phyloP scores from a whole-genome alignment of 2,113 vertebrate species.

The Chloropsis cyanopogon region DNA sequence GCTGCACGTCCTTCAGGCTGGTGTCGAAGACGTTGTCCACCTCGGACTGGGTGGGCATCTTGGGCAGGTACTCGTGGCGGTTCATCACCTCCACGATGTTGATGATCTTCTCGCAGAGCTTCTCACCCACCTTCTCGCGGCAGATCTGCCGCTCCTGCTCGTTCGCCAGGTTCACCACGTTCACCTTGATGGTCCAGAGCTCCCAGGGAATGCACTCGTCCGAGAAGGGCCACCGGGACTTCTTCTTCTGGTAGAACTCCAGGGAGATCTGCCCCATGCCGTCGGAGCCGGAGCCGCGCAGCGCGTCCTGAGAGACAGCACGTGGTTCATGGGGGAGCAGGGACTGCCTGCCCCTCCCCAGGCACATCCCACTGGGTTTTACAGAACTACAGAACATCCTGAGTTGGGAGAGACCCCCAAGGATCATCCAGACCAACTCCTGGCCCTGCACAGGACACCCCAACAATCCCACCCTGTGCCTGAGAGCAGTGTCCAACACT shows the following conservation, averaged over 20 bases:
- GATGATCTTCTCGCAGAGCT: conserved; percentile 96
- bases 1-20: conserved; percentile 93
- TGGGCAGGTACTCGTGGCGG: conserved; percentile 95
- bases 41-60: conserved; percentile 98
- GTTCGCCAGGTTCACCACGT: conserved; percentile 90
- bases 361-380: background rate
- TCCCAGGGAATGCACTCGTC: conserved; percentile 98
- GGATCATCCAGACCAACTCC: background rate
- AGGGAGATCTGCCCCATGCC: conserved; percentile 95
- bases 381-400: background rate
- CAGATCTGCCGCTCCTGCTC: conserved; percentile 98
- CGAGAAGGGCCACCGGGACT: conserved; percentile 95
- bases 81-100: conserved; percentile 98
- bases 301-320: conserved; percentile 78
- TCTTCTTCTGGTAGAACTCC: conserved; percentile 99
- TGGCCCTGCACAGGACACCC: background rate
- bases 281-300: conserved; percentile 86
- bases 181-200: conserved; percentile 97
- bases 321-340: rapidly evolving
- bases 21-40: conserved; percentile 99
- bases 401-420: background rate
- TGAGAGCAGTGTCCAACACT: rapidly evolving
- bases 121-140: conserved; percentile 95
- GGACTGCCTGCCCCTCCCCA: background rate
- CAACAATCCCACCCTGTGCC: background rate